These are phyloP conservation scores for Scarus forsteni DNA, from an alignment of 2,797 vertebrate genomes.

Conservation along the genomic window DNA sequence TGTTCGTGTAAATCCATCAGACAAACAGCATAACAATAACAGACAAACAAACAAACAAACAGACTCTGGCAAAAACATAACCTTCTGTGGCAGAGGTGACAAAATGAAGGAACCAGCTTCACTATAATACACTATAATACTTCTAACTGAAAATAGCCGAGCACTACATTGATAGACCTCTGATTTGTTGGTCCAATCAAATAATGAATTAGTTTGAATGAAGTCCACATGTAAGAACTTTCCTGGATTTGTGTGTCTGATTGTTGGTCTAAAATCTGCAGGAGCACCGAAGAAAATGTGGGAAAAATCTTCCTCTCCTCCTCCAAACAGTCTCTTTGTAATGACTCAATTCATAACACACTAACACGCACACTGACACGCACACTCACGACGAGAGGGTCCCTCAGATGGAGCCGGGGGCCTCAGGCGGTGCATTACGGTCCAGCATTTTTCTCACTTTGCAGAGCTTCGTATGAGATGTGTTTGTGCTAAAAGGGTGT, in stretches of 20 bases:
- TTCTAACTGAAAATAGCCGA: no score
- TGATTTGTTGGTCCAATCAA: no score
- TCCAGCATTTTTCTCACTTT: conserved; percentile 53
- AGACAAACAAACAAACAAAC: no score
- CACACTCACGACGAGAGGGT: conserved; percentile 26
- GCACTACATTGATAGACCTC: no score
- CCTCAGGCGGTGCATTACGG: conserved; percentile 58
- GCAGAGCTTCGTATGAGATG: conserved; percentile 31
- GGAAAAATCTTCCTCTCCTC: background rate
- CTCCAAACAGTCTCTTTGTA: conserved; percentile 8
- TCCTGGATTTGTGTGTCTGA: background rate
- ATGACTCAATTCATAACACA: conserved; percentile 14
- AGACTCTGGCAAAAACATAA: no score
- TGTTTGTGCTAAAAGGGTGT: conserved; percentile 59
- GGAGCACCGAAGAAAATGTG: background rate
- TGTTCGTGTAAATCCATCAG: no score
- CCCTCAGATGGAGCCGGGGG: conserved; percentile 28
- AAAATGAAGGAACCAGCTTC: no score
- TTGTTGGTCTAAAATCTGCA: background rate
- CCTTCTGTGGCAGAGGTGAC: no score
- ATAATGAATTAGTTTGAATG: background rate
- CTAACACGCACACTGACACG: conserved; percentile 25
- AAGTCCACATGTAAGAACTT: background rate
- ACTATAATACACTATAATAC: no score
- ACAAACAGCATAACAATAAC: no score